Evolutionary conservation across 64 coral and sea anemone species (phyloP), one percentile per base, ranked within the genome.

Genomic region (Pachyseris speciosa): DNA sequence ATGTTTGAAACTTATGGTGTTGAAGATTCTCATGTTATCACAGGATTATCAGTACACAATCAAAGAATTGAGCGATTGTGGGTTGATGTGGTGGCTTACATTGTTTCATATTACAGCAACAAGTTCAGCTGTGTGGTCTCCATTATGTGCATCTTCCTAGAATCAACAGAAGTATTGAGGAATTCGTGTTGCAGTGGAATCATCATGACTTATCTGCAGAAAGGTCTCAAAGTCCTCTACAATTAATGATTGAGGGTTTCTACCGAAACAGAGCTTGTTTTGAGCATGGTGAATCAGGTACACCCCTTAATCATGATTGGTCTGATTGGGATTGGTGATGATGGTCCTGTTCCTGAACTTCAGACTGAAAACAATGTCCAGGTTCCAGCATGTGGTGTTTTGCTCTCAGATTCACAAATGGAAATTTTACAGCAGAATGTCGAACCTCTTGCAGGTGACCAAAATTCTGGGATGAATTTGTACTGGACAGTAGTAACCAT

Each of bases 111-210:
- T 26, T 92, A 72, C 73, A 84, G 84, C 24, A 49, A 92, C 71
- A 85, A 49, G 58, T 77, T 60, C 37, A 93, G 67, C 64, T 93
- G 28, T 85, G 32, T 74, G 78, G 58, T 40, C 74, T 92, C 69
- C 90, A 92, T 36, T 74, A 92, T 74, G 90, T 85, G 17, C 85
- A 58, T 49, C 26, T 83, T 28, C 88, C 88, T 50, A 89, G 70
- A 77, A 89, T 81, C 55, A 90, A 90, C 51, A 52, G 67, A 48
- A 74, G 67, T 22, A 68, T 88, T 33, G 27, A 67, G 33, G 86
- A 88, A 57, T 89, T 77, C 60, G 57, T 64, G 26, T 63, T 59
- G 75, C 87, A 89, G 47, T 89, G 87, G 87, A 89, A 89, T 64
- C 72, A 89, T 78, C 87, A 89, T 89, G 71, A 72, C 37, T 70